Evolutionary conservation across 2,113 vertebrate genomes (phyloP).

Genomic region (Aythya baeri): DNA sequence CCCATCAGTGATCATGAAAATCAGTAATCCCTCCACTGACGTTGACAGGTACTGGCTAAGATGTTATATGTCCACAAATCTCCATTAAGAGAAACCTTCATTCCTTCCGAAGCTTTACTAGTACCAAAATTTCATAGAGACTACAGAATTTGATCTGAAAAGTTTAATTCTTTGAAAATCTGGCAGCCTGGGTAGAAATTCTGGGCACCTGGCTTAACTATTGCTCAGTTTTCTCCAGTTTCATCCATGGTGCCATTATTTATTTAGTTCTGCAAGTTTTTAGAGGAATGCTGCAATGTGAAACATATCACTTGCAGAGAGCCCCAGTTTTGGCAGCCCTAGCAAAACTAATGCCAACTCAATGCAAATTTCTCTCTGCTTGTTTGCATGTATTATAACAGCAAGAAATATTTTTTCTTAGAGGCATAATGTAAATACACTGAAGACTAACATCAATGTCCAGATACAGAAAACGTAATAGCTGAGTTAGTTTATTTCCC

Average conservation of each 20-base stretch:
- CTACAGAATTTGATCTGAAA: constrained; percentile 49
- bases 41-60: constrained; percentile 17
- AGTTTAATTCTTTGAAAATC: constrained; percentile 42
- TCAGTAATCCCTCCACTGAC: not conserved
- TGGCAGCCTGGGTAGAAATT: constrained; percentile 35
- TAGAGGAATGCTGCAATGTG: constrained; percentile 52
- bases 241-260: constrained; percentile 23
- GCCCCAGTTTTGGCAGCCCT: constrained; percentile 53
- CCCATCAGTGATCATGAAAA: not conserved
- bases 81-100: not conserved
- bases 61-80: not conserved
- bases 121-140: constrained; percentile 17
- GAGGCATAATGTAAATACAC: not conserved
- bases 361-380: constrained; percentile 50
- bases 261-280: constrained; percentile 64
- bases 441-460: not conserved
- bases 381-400: constrained; percentile 47
- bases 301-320: constrained; percentile 55
- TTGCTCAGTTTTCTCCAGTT: constrained; percentile 44
- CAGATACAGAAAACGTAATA: not conserved
- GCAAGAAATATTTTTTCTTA: constrained; percentile 36
- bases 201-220: constrained; percentile 33
- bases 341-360: constrained; percentile 48
- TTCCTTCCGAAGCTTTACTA: constrained; percentile 28
- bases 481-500: not conserved